Conservation (phyloP, 2,888 invertebrate species). For the Rotaria sp. region DNA sequence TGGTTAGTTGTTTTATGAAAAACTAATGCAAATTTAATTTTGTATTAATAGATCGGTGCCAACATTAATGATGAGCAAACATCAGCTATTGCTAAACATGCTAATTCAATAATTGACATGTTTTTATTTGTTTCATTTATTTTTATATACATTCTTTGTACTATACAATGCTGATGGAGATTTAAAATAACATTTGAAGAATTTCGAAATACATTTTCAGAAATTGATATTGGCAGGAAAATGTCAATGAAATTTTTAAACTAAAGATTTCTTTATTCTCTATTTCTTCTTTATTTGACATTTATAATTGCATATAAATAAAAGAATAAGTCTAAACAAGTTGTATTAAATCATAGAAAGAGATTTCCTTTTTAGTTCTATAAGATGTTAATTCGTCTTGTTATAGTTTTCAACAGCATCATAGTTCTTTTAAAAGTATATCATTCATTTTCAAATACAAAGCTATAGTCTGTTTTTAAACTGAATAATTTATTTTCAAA, state of each 20-base stretch:
- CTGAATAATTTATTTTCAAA: no score
- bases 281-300: no score
- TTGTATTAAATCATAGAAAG: no score
- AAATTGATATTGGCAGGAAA: slow-evolving; percentile 38
- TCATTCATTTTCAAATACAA: no score
- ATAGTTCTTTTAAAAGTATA: no score
- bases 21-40: background rate
- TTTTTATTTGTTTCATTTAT: background rate
- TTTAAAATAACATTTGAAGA: slow-evolving; percentile 37
- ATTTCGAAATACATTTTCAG: slow-evolving; percentile 33
- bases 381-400: no score
- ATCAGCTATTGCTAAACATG: slow-evolving; percentile 33
- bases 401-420: no score
- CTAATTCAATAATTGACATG: slow-evolving; percentile 22
- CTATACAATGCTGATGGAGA: slow-evolving; percentile 32
- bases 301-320: no score
- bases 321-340: no score
- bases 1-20: background rate
- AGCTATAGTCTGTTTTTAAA: no score
- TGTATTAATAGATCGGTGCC: slow-evolving; percentile 19
- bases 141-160: background rate
- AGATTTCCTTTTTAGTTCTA: no score
- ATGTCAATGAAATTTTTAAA: slow-evolving; percentile 40
- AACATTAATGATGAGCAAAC: slow-evolving; percentile 38
- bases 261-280: background rate